A percentile compares a stretch with the other conserved stretches of the same genome.
phyloP scores from a whole-genome alignment of 2,888 invertebrate genomes.

The Meiosimyza platycephala region DNA sequence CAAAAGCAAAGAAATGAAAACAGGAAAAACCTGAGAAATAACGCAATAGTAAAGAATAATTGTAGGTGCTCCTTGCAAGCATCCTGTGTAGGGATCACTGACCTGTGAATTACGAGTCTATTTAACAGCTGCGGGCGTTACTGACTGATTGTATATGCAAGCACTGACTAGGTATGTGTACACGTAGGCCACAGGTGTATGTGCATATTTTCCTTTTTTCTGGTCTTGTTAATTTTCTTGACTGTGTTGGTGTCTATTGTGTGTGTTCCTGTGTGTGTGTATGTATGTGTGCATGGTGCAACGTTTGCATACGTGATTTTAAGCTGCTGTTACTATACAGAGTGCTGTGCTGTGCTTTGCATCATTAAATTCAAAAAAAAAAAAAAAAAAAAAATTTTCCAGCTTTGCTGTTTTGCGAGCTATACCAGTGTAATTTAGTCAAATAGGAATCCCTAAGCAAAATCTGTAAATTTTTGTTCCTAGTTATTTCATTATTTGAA shows the following conservation, averaged over 20 bases:
- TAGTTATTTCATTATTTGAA: too few relatives aligned
- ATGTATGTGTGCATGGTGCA: neutral
- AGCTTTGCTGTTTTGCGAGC: too few relatives aligned
- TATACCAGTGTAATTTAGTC: too few relatives aligned
- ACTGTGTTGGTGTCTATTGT: neutral
- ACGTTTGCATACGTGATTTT: constrained; percentile 12
- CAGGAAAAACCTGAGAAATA: neutral
- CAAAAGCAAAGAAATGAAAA: neutral
- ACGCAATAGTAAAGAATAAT: neutral
- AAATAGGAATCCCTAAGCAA: too few relatives aligned
- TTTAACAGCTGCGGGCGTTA: constrained; percentile 7
- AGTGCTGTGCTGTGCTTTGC: too few relatives aligned
- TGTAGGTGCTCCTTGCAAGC: constrained; percentile 15
- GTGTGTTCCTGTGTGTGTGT: neutral
- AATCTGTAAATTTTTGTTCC: too few relatives aligned
- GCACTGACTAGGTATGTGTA: neutral
- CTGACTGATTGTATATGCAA: neutral
- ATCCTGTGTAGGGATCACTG: constrained; percentile 24
- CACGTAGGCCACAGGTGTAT: neutral
- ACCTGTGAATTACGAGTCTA: constrained; percentile 18
- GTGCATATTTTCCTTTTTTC: neutral
- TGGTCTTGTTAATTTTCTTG: neutral
- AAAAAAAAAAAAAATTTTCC: too few relatives aligned
- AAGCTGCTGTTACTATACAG: neutral
- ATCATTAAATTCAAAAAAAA: too few relatives aligned